These are phyloP conservation scores for Ericerus pela DNA, from an alignment of 1,140 invertebrate genomes.

Conservation along the genomic window DNA sequence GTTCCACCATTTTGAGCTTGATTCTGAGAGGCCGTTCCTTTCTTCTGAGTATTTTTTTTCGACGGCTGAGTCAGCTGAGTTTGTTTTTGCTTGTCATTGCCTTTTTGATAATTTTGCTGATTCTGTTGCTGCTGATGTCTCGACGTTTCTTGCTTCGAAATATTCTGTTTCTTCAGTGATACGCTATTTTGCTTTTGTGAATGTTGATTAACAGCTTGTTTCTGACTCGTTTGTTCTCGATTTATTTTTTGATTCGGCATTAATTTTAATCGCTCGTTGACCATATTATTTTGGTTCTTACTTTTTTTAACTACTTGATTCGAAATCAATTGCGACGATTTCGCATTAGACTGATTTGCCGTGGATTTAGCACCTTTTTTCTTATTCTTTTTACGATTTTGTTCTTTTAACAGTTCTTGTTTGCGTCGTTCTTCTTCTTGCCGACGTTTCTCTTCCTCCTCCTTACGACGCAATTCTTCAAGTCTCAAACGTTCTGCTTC, in stretches of 20 bases:
- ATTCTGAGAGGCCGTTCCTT: constrained; percentile 1
- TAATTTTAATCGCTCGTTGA: constrained; percentile 2
- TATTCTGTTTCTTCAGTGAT: too few relatives aligned
- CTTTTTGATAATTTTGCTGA: neutral
- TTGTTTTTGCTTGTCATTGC: constrained; percentile 1
- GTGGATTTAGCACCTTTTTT: constrained; percentile 13
- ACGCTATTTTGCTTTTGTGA: too few relatives aligned
- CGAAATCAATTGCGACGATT: constrained; percentile 4
- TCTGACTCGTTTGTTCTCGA: constrained; percentile 15
- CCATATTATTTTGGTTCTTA: constrained; percentile 12
- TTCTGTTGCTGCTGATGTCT: too few relatives aligned
- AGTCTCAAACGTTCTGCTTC: constrained; percentile 33
- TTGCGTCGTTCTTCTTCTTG: constrained; percentile 21
- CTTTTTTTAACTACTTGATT: constrained; percentile 8
- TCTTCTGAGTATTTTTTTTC: constrained; percentile 10
- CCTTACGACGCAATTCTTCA: constrained; percentile 30
- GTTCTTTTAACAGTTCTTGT: constrained; percentile 18
- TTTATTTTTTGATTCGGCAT: constrained; percentile 15
- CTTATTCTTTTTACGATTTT: constrained; percentile 17
- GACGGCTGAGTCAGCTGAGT: constrained; percentile 15
- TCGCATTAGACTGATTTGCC: constrained; percentile 7
- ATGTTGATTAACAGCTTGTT: constrained; percentile 12
- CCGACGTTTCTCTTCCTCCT: constrained; percentile 28
- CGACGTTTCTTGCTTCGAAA: too few relatives aligned
- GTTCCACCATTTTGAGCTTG: neutral